Evolutionary conservation across 2,888 invertebrate species (phyloP), one percentile per base, ranked within the genome.

Genomic region (Monoplex corrugatus): DNA sequence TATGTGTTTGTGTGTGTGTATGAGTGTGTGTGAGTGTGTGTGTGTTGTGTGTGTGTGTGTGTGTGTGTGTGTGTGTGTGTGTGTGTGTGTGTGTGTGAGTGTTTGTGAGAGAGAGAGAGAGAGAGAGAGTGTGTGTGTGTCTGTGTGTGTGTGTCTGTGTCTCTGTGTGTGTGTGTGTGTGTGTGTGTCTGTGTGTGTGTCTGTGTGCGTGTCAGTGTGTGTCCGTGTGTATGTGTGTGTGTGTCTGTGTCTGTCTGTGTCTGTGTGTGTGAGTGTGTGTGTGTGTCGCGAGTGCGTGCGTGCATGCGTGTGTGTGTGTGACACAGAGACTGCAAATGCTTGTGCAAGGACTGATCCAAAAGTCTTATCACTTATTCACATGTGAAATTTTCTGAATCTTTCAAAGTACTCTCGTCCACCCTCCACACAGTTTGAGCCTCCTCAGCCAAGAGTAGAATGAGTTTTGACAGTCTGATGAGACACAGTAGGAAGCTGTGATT

Each of bases 51-150:
- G 35, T 35, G 75, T 75, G 75, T 35, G 82, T 83, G 82, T 44
- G 82, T 44, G 44, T 83, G 82, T 83, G 82, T 83, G 82, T 44
- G 45, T 83, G 82, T 10, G 44, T 83, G 82, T 44, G 44, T 83
- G 82, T 83, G 82, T 83, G 82, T 44, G 23, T 44, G 82, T 44
- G 44, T 83, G 82, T 83, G 43, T 82, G 19, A 40, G 44, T 82
- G 32, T 82, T 8, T 82, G 43, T n/a, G 35, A 32, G 8, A 13
- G 35, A 13, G 43, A 13, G n/a, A 8, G 10, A 75, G 35, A 8
- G 6, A n/a, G 6, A 8, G 10, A 75, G 8, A 16, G 10, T 75
- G 10, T 2, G 80, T 40, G 80, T 80, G 63, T 68, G 19, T 68
- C 32, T 68, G 23, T 28, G 28, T 68, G 63, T 68, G 63, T 28